Percentiles rank a stretch among this genome's conserved stretches.
Conservation (phyloP, 2,888 invertebrate genomes). For the Acrobasis suavella region DNA sequence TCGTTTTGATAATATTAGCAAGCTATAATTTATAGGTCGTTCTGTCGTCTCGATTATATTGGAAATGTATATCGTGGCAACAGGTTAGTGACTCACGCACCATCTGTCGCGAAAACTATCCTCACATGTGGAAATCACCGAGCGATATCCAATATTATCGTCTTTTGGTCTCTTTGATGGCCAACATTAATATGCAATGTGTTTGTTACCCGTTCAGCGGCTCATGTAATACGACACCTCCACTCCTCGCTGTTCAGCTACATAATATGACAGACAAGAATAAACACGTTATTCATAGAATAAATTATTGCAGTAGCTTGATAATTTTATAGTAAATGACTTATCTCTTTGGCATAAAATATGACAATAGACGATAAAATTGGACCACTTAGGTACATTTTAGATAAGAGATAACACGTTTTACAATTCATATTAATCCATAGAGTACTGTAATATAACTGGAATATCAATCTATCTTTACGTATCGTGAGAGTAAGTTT, state of each 20-base stretch:
- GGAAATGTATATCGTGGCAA: conserved; percentile 58
- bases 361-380: conserved; percentile 28
- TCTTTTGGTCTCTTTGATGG: conserved; percentile 56
- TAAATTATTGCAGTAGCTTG: conserved; percentile 38
- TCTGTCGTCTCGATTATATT: conserved; percentile 63
- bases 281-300: conserved; percentile 37
- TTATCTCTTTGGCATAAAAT: conserved; percentile 20
- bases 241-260: conserved; percentile 31
- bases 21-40: conserved; percentile 56
- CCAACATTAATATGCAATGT: conserved; percentile 59
- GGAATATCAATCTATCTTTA: conserved; percentile 17
- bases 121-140: conserved; percentile 69
- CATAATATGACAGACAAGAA: conserved; percentile 35
- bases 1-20: conserved; percentile 28
- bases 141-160: conserved; percentile 55
- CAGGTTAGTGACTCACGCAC: conserved; percentile 77
- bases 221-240: conserved; percentile 59
- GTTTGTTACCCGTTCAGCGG: conserved; percentile 48
- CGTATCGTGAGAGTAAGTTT: conserved; percentile 28
- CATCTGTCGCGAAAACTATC: conserved; percentile 78
- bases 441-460: too few relatives aligned
- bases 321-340: conserved; percentile 30
- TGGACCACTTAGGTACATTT: conserved; percentile 14
- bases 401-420: conserved; percentile 1
- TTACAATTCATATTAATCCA: too few relatives aligned